Percentiles rank a stretch among this genome's conserved stretches.
phyloP scores from a whole-genome alignment of 2,113 vertebrate species.

The Speoplatyrhinus poulsoni region DNA sequence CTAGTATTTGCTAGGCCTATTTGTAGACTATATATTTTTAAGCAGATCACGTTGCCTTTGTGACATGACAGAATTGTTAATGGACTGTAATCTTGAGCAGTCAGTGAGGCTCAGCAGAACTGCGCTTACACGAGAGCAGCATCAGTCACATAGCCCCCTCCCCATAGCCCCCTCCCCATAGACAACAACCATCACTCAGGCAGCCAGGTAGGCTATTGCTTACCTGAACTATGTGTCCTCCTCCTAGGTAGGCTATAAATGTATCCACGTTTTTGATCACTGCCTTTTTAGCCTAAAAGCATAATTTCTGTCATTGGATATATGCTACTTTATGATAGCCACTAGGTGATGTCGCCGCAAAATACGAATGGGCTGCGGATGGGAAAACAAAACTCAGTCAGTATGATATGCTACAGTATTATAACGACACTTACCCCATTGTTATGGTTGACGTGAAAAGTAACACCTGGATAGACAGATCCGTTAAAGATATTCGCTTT shows the following conservation, averaged over 20 bases:
- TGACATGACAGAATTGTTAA: background rate
- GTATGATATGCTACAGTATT: constrained; percentile 18
- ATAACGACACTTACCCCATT: constrained; percentile 73
- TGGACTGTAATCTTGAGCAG: background rate
- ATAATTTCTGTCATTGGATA: too few species aligned
- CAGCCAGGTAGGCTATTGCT: background rate
- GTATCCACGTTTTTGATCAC: too few species aligned
- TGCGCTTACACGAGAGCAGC: background rate
- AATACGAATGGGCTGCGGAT: constrained; percentile 25
- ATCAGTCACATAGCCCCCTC: background rate
- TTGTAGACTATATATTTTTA: background rate
- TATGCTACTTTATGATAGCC: constrained; percentile 15
- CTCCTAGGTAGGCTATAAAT: too few species aligned
- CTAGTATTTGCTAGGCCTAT: background rate
- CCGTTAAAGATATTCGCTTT: too few species aligned
- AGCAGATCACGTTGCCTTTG: background rate
- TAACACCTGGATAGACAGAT: constrained; percentile 35
- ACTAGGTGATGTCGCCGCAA: constrained; percentile 17
- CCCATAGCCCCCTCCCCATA: too few species aligned
- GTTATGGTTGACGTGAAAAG: constrained; percentile 52
- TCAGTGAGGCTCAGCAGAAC: background rate
- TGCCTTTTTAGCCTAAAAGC: too few species aligned
- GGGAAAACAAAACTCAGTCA: constrained; percentile 22
- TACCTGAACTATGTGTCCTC: constrained; percentile 1
- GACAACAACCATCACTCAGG: too few species aligned